phyloP scores from a whole-genome alignment of 2,888 invertebrate species.

The Pimpla rufipes region DNA sequence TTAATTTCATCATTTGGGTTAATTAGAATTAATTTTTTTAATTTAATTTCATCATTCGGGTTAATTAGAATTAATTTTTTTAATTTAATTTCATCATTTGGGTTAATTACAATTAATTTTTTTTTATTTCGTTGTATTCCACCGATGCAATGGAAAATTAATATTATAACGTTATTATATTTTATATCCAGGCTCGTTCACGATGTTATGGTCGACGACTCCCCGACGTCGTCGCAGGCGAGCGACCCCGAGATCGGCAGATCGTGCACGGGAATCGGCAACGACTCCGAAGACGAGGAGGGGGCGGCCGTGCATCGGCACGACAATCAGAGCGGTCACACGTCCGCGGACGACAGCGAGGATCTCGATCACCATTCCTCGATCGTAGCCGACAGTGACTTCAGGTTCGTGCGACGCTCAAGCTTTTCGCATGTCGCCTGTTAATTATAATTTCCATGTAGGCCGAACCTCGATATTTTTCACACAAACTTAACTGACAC shows the following conservation, averaged over 20 bases:
- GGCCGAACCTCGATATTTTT: neutral
- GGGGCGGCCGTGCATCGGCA: slow-evolving; percentile 78
- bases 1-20: too few species aligned
- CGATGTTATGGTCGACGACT: slow-evolving; percentile 93
- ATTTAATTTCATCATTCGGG: too few species aligned
- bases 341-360: slow-evolving; percentile 82
- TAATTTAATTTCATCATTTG: too few species aligned
- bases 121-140: too few species aligned
- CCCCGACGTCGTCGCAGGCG: slow-evolving; percentile 91
- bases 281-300: slow-evolving; percentile 83
- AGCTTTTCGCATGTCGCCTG: slow-evolving; percentile 42
- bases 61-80: too few species aligned
- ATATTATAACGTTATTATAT: slow-evolving; percentile 40
- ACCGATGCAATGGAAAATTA: too few species aligned
- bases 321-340: slow-evolving; percentile 80
- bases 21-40: too few species aligned
- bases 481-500: too few species aligned
- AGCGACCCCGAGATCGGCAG: slow-evolving; percentile 88
- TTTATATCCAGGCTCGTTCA: slow-evolving; percentile 92
- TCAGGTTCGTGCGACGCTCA: slow-evolving; percentile 76
- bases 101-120: too few species aligned
- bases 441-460: slow-evolving; percentile 28
- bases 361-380: slow-evolving; percentile 83
- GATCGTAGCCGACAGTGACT: slow-evolving; percentile 83
- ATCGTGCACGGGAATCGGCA: slow-evolving; percentile 78